phyloP scores from a whole-genome alignment of 2,113 vertebrate genomes.

The Anthoscopus minutus region DNA sequence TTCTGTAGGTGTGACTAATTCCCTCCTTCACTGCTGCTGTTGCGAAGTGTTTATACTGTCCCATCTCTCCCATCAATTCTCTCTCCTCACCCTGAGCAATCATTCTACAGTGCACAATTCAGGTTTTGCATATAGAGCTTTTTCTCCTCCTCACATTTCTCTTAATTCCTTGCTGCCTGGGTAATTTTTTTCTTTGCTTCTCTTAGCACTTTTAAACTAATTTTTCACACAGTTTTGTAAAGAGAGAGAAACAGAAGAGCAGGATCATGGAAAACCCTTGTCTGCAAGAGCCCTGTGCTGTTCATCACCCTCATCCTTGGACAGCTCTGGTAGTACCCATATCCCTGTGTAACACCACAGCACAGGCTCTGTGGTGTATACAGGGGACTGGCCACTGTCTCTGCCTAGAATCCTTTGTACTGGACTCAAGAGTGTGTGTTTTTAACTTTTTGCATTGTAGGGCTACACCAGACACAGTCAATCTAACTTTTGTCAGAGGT shows the following conservation, averaged over 20 bases:
- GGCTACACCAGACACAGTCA: background rate
- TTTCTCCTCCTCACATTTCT: background rate
- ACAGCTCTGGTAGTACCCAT: background rate
- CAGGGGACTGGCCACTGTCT: background rate
- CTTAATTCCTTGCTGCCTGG: background rate
- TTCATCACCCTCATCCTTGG: background rate
- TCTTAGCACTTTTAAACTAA: background rate
- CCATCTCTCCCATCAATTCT: background rate
- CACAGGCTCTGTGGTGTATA: accelerated
- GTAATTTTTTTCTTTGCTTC: background rate
- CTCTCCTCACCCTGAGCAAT: background rate
- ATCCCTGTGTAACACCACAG: background rate
- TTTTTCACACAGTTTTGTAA: background rate
- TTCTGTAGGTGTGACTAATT: background rate
- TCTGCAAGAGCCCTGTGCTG: background rate
- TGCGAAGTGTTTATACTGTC: background rate
- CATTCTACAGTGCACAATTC: background rate
- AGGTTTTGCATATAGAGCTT: background rate
- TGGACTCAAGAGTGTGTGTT: background rate
- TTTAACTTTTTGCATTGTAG: background rate
- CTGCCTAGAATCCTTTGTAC: background rate
- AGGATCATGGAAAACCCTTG: background rate
- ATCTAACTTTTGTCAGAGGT: background rate
- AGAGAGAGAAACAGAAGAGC: background rate
- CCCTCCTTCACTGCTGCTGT: background rate